Percentiles rank a stretch among this genome's conserved stretches.
phyloP scores from a whole-genome alignment of 1,140 invertebrate genomes.

The Hyphantria cunea region DNA sequence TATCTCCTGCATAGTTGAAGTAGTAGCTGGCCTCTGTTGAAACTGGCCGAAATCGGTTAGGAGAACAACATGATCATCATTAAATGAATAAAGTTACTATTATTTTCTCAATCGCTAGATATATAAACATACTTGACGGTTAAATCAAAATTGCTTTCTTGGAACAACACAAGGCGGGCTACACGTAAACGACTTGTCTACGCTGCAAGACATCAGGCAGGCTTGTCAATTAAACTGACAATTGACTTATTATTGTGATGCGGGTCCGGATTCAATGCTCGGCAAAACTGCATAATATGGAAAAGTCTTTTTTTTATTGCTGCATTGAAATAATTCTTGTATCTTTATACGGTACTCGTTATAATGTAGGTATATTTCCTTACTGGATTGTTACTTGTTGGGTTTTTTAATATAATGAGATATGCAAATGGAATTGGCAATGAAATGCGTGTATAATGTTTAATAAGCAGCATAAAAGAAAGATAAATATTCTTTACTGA shows the following conservation, averaged over 20 bases:
- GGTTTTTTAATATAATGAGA: background rate
- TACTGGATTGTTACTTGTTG: background rate
- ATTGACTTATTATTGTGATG: conserved; percentile 50
- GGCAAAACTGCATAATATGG: conserved; percentile 37
- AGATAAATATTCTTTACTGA: no score
- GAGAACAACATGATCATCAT: no score
- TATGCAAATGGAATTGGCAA: background rate
- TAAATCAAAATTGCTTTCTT: no score
- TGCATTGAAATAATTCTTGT: conserved; percentile 2
- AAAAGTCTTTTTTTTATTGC: conserved; percentile 44
- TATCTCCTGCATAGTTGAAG: no score
- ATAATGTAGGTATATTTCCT: background rate
- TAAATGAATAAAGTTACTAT: no score
- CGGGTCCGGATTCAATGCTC: conserved; percentile 41
- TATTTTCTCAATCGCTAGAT: no score
- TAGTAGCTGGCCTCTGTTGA: no score
- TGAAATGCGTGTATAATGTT: no score
- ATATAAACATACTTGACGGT: no score
- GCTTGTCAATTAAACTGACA: conserved; percentile 53
- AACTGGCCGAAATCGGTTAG: no score
- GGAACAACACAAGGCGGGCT: background rate
- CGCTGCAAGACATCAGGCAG: conserved; percentile 38
- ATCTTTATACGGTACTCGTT: no score
- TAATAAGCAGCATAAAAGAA: no score
- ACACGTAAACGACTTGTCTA: conserved; percentile 24